Conservation (phyloP, 2,113 vertebrate genomes). For the Rhombomys opimus region DNA sequence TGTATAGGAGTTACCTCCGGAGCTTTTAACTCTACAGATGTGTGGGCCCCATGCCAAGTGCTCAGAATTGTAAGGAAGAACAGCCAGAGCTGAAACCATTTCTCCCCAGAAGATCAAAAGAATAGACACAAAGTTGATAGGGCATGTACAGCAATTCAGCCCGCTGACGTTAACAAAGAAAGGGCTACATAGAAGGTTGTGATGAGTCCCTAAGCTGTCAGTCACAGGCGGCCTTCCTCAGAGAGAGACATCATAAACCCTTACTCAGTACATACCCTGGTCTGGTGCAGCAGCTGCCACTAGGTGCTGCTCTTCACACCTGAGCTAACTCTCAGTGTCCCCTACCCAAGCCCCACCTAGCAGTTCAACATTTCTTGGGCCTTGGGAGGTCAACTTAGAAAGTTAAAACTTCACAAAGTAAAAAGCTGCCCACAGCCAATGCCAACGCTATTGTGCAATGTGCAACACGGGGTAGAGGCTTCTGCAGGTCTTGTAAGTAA, state of each 20-base stretch:
- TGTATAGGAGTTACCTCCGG: not conserved
- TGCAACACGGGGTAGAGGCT: accelerated
- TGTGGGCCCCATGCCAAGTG: not conserved
- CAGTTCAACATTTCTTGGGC: not conserved
- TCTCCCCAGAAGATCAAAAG: slow-evolving; percentile 21
- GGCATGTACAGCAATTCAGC: not conserved
- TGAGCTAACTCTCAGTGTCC: no score
- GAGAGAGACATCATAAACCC: not conserved
- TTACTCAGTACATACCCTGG: not conserved
- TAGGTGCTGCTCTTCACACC: not conserved
- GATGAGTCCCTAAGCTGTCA: not conserved
- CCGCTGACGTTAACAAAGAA: not conserved
- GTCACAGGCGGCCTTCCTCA: not conserved
- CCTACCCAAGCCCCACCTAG: not conserved
- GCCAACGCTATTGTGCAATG: not conserved
- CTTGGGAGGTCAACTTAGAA: not conserved
- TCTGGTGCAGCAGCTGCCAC: not conserved
- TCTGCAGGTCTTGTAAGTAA: accelerated
- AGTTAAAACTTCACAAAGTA: not conserved
- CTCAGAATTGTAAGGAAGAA: not conserved
- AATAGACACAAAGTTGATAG: not conserved
- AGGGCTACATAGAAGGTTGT: not conserved
- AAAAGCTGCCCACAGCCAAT: not conserved
- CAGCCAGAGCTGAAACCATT: not conserved
- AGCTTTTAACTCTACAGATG: slow-evolving; percentile 41